phyloP scores from a whole-genome alignment of 2,797 vertebrate genomes.

The Eulemur mongoz region DNA sequence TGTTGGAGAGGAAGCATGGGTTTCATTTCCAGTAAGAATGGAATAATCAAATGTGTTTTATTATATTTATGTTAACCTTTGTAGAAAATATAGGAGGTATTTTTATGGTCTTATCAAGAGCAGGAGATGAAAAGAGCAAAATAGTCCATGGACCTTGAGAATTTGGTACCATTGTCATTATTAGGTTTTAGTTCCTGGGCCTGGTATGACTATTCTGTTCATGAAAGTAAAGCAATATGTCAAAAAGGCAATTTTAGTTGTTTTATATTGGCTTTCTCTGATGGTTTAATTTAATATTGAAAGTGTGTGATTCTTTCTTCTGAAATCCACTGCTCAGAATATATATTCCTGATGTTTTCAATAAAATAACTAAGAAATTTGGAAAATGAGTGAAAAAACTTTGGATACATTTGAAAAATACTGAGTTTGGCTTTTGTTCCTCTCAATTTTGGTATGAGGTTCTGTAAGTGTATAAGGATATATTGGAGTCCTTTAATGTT shows the following conservation, averaged over 20 bases:
- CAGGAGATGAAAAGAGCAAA: not conserved
- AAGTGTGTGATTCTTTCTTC: not conserved
- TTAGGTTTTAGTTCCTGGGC: not conserved
- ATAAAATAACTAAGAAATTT: not conserved
- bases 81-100: not conserved
- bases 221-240: not conserved
- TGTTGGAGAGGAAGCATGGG: not conserved
- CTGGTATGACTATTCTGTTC: not conserved
- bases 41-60: not conserved
- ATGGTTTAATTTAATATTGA: not conserved
- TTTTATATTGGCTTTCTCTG: not conserved
- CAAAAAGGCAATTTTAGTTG: not conserved
- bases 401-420: not conserved
- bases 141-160: not conserved
- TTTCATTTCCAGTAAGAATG: conserved; percentile 67
- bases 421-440: not conserved
- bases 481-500: not conserved
- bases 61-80: conserved; percentile 5
- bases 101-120: not conserved
- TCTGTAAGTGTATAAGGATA: not conserved
- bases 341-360: not conserved
- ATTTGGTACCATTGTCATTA: not conserved
- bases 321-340: not conserved
- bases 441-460: not conserved
- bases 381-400: not conserved